Percentiles rank a stretch among this genome's conserved stretches.
phyloP scores from a whole-genome alignment of 2,888 invertebrate species.

The Drosophila mulleri region DNA sequence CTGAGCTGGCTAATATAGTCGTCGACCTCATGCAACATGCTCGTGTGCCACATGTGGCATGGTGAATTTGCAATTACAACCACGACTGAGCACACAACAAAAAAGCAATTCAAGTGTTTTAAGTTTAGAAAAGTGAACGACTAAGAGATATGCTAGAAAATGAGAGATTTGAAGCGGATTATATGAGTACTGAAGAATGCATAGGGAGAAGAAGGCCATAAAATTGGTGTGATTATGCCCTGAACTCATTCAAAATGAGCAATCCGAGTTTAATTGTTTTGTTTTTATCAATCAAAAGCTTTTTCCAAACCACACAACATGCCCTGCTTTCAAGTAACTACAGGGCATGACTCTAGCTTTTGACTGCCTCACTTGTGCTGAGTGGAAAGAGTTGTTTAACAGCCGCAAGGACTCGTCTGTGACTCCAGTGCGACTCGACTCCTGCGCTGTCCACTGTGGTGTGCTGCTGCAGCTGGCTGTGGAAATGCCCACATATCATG shows the following conservation, averaged over 20 bases:
- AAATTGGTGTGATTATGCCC: too few species aligned
- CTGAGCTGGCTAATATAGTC: constrained; percentile 63
- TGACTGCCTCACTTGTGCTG: constrained; percentile 14
- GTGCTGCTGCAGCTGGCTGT: constrained; percentile 15
- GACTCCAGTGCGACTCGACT: not conserved
- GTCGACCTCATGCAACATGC: constrained; percentile 63
- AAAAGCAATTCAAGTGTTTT: constrained; percentile 12
- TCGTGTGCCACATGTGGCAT: constrained; percentile 40
- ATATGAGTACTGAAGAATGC: too few species aligned
- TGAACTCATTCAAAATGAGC: too few species aligned
- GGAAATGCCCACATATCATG: constrained; percentile 69
- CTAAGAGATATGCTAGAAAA: constrained; percentile 8
- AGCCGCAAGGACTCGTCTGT: constrained; percentile 59
- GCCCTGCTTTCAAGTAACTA: not conserved
- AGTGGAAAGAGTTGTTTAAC: constrained; percentile 72
- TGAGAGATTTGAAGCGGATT: not conserved
- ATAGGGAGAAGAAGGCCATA: too few species aligned
- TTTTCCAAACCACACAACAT: not conserved
- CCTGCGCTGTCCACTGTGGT: constrained; percentile 6
- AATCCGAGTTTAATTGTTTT: too few species aligned
- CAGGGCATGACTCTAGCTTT: constrained; percentile 24
- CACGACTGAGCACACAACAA: constrained; percentile 32
- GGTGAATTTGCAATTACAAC: constrained; percentile 48
- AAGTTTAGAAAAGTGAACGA: not conserved
- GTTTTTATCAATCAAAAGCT: too few species aligned